Evolutionary conservation across 2,797 vertebrate species (phyloP).

Genomic region (Melopsittacus undulatus): DNA sequence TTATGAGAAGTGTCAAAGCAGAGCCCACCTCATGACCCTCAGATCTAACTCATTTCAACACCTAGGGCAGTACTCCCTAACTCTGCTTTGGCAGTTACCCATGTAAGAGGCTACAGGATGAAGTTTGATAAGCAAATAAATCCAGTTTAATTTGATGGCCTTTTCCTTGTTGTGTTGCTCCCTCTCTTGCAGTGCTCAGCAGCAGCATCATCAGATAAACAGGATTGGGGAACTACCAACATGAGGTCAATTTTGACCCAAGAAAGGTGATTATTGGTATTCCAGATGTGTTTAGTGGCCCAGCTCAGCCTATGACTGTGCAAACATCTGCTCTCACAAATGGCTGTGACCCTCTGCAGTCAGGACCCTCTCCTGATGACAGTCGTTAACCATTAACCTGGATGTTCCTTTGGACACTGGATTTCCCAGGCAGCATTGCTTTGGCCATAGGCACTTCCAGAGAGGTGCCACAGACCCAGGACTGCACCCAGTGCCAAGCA

Average conservation of each 20-base stretch:
- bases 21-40: neutral
- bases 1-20: neutral
- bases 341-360: neutral
- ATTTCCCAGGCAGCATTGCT: neutral
- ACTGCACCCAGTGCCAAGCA: neutral
- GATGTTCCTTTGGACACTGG: neutral
- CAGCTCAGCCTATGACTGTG: neutral
- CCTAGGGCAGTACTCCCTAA: too few species aligned
- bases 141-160: neutral
- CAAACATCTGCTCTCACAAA: neutral
- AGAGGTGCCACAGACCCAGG: neutral
- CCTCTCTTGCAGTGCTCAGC: neutral
- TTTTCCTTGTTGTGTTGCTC: neutral
- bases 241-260: neutral
- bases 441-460: neutral
- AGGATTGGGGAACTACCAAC: neutral
- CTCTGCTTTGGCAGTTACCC: neutral
- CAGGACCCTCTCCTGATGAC: neutral
- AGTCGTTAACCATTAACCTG: neutral
- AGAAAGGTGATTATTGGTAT: neutral
- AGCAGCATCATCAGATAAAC: neutral
- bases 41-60: fast-evolving
- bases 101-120: fast-evolving
- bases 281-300: neutral
- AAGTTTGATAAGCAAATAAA: neutral